Evolutionary conservation across 23 tunicate species (phyloP), one percentile per base, ranked within the genome.

Genomic region (Trididemnum miniatum): DNA sequence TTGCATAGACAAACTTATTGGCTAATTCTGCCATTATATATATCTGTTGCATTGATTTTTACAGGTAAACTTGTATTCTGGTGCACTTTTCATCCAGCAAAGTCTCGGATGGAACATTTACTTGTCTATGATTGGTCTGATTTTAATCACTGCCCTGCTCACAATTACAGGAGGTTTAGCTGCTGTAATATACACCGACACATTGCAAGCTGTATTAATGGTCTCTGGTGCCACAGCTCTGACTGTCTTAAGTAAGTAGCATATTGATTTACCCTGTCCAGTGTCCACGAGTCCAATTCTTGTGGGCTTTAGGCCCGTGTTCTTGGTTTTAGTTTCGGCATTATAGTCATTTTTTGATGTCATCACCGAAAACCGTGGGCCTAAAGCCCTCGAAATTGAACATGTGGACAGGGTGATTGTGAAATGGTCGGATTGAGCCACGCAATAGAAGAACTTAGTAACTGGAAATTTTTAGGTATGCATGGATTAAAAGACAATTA

Each of bases 101-200:
- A 83, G 95, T 20, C 60, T 92, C 1, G 97, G 97, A 15, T 92
- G 97, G 97, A 88, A 92, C 65, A 71, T 84, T n/a, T 87, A 87
- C 77, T 23, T 88, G 1, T 87, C 97, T n/a, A 84, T 87, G 86
- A 83, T 75, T 28, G 92, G 91, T 7, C 76, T 92, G 33, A 84
- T 92, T 63, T 33, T 87, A 27, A 83, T 92, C 81, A 92, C 97
- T 0, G 97, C 92, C 2, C 22, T 92, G 1, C 82, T 92, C 34
- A 92, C 97, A 3, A 72, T 92, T 1, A 87, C 92, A 51, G 97
- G 97, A 9, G 97, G 97, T 20, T 73, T 92, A 25, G 89, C 97
- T 28, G 97, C 97, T 39, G 97, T 92, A 33, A 92, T 92, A 2
- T 92, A 92, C 85, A 92, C 97, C 71, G 97, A 92, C 71, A 87